Evolutionary conservation across 1,140 invertebrate genomes (phyloP), one percentile per base, ranked within the genome.

Genomic region (Alviniconcha marisindica): DNA sequence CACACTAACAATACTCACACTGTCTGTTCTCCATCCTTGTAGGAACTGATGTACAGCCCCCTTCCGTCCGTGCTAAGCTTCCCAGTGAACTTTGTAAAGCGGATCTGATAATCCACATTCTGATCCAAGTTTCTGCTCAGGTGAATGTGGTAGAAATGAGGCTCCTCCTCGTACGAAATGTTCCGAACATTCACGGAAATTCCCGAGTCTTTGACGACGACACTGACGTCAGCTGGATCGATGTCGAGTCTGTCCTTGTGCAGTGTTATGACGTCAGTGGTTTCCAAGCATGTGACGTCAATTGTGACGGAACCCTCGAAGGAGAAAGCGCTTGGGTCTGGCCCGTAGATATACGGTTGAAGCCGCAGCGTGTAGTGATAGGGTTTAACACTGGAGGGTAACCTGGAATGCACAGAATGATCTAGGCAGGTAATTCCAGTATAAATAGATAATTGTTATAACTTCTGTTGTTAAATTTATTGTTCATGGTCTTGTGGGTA

Each of bases 271-370:
- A 94, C 95, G 15, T 94, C 92, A 0, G 96, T 96, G 2, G 93
- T 86, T 60, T 94, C 86, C 21, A 93, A 82, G 7, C 94, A 94
- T 36, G 90, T 91, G 14, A 97, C 91, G 10, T 95, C 86, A 24
- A 97, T 97, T 71, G 94, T 94, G 0, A 97, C 96, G 54, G 92
- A 94, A 0, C 97, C 97, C 80, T 93, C 90, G 90, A 96, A 97
- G 24, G 93, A 94, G 12, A 92, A 92, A 14, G 85, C 71, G 33
- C 44, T 77, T 7, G 87, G 82, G 48, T 85, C 78, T 38, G 28
- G 28, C 10, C 74, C 69, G 69, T 89, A 89, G 38, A 92, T 88
- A 73, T 87, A 85, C 2, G 91, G 91, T 71, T 87, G 84, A 0
- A 92, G 79, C 31, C 87, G 81, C 18, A 92, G 73, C 2, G 81